These are phyloP conservation scores for Talpa occidentalis DNA, from an alignment of 2,113 vertebrate species.

Conservation along the genomic window DNA sequence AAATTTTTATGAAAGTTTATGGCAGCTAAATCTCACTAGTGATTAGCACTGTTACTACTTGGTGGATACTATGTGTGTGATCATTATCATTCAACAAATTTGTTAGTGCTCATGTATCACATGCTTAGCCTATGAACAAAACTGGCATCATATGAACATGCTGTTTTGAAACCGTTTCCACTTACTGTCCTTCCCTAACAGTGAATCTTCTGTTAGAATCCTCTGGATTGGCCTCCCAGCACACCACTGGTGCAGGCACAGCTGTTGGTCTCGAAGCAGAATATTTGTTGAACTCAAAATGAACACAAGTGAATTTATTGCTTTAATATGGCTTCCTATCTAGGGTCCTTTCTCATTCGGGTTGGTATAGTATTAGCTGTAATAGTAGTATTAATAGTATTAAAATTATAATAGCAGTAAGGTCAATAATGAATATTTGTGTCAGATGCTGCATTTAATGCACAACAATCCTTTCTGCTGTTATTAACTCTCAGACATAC, in stretches of 20 bases:
- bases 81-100: neutral
- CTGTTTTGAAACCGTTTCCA: neutral
- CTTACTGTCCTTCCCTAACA: neutral
- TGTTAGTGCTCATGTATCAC: neutral
- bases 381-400: neutral
- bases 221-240: neutral
- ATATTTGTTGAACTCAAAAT: neutral
- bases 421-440: neutral
- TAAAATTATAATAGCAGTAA: neutral
- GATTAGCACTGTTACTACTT: neutral
- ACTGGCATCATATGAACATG: neutral
- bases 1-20: neutral
- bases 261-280: neutral
- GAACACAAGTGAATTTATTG: neutral
- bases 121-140: neutral
- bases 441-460: neutral
- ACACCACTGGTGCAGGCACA: fast-evolving
- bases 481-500: too few relatives aligned
- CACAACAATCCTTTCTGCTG: neutral
- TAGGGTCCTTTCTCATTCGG: neutral
- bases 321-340: too few relatives aligned
- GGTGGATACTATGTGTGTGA: neutral
- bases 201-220: neutral
- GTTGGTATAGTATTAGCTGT: neutral
- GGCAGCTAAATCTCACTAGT: neutral